Conservation (phyloP, 53 echinoderm and acorn worm species). For the Pentamera pediparva region DNA sequence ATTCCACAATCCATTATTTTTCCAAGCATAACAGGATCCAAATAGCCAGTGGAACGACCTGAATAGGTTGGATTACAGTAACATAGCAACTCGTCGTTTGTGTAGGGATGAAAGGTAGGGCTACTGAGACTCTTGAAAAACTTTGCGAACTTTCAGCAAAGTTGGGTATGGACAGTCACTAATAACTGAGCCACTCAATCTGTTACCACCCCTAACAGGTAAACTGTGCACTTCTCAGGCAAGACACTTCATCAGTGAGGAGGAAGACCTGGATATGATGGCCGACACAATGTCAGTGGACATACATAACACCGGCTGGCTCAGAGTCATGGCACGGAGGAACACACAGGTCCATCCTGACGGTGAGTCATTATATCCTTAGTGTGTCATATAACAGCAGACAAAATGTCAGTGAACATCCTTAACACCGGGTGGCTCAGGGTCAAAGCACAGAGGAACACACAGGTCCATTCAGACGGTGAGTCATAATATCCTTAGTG, state of each 20-base stretch:
- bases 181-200: too few relatives aligned
- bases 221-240: constrained; percentile 78
- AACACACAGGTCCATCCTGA: constrained; percentile 91
- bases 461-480: constrained; percentile 90
- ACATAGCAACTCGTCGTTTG: too few relatives aligned
- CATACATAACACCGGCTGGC: constrained; percentile 38
- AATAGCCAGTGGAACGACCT: too few relatives aligned
- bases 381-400: too few relatives aligned
- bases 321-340: constrained; percentile 63
- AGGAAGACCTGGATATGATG: constrained; percentile 76
- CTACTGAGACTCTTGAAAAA: too few relatives aligned
- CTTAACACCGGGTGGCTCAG: constrained; percentile 45
- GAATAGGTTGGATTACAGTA: too few relatives aligned
- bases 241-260: constrained; percentile 70
- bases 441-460: constrained; percentile 67
- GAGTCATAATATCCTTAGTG: background rate
- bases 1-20: too few relatives aligned
- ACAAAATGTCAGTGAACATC: constrained; percentile 59
- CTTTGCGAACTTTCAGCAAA: too few relatives aligned
- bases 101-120: too few relatives aligned
- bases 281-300: constrained; percentile 81
- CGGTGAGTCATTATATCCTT: constrained; percentile 27
- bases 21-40: too few relatives aligned
- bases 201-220: constrained; percentile 49
- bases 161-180: too few relatives aligned